phyloP scores from a whole-genome alignment of 2,888 invertebrate species.

The Eupithecia tripunctaria region DNA sequence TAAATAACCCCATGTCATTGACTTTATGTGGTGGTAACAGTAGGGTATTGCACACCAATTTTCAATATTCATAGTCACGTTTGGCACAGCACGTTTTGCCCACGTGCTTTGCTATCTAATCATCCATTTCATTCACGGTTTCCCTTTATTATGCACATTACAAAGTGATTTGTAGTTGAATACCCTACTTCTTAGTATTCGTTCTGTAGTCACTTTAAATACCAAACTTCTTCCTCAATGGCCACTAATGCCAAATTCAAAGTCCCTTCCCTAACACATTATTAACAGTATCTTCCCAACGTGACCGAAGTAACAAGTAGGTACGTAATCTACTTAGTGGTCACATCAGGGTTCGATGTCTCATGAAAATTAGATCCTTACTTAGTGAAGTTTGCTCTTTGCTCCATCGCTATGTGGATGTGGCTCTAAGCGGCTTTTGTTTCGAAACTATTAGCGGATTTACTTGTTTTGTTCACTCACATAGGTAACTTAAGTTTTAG shows the following conservation, averaged over 20 bases:
- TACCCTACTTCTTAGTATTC: constrained; percentile 40
- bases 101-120: constrained; percentile 59
- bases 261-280: constrained; percentile 56
- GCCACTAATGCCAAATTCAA: constrained; percentile 59
- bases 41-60: constrained; percentile 31
- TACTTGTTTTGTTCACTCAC: constrained; percentile 17
- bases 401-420: constrained; percentile 31
- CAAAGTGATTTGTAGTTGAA: constrained; percentile 36
- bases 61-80: constrained; percentile 54
- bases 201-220: constrained; percentile 44
- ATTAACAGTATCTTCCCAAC: constrained; percentile 57
- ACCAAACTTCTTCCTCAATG: constrained; percentile 51
- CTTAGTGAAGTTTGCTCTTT: constrained; percentile 54
- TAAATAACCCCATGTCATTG: constrained; percentile 49
- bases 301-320: constrained; percentile 64
- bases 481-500: not conserved
- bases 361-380: constrained; percentile 68
- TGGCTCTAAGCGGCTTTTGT: constrained; percentile 23
- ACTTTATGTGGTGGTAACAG: constrained; percentile 38
- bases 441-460: constrained; percentile 26
- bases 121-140: constrained; percentile 47
- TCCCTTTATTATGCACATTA: constrained; percentile 39
- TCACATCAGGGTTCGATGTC: constrained; percentile 66
- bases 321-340: constrained; percentile 68
- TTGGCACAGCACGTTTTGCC: constrained; percentile 53